Percentiles rank a stretch among this genome's conserved stretches.
Evolutionary conservation across 2,113 vertebrate species (phyloP).

Genomic region (Charadrius vociferus): DNA sequence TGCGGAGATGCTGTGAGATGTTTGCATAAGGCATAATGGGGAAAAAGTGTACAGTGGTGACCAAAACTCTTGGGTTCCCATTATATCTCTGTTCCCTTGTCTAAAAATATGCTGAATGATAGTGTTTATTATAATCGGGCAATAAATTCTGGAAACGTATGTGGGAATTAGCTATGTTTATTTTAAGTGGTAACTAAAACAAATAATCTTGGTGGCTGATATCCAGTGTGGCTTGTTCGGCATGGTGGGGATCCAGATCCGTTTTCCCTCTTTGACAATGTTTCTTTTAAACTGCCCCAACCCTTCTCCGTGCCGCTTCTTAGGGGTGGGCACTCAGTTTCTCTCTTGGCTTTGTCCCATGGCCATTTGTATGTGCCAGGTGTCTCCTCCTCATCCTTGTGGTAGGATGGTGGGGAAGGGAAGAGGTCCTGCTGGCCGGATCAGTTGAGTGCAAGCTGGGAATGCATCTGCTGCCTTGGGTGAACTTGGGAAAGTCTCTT

Average conservation of each 20-base stretch:
- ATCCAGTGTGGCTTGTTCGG: background rate
- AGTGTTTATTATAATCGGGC: background rate
- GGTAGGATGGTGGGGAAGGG: background rate
- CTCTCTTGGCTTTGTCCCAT: background rate
- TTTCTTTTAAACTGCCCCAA: background rate
- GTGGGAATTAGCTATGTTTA: conserved; percentile 8
- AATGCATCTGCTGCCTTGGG: background rate
- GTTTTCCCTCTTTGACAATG: background rate
- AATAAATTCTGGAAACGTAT: conserved; percentile 18
- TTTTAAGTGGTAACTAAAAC: conserved; percentile 40
- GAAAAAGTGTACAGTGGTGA: background rate
- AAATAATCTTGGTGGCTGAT: background rate
- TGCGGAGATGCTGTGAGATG: background rate
- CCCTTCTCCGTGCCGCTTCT: background rate
- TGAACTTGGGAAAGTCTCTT: background rate
- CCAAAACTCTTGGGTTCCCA: background rate
- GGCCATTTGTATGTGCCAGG: background rate
- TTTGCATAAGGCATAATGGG: background rate
- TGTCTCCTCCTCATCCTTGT: background rate
- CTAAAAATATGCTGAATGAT: conserved; percentile 1
- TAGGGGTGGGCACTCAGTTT: accelerated
- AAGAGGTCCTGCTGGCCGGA: background rate
- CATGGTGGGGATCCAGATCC: background rate
- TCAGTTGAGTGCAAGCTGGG: background rate
- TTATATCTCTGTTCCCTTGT: background rate